phyloP scores from a whole-genome alignment of 2,888 invertebrate genomes.

The Laspeyria flexula region DNA sequence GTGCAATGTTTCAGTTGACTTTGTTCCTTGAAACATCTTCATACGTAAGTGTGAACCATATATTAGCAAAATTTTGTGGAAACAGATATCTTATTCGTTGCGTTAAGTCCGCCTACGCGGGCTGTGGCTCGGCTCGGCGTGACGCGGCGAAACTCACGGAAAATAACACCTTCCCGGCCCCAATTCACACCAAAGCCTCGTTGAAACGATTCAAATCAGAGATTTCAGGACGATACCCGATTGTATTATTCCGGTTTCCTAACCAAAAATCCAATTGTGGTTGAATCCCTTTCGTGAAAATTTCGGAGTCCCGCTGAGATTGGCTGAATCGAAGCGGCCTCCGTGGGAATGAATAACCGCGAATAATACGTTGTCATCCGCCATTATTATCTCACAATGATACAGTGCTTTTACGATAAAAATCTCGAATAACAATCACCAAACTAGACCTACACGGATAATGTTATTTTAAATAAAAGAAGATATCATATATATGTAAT shows the following conservation, averaged over 20 bases:
- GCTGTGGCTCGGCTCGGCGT: slow-evolving; percentile 44
- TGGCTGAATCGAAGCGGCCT: slow-evolving; percentile 73
- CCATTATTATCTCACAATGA: slow-evolving; percentile 85
- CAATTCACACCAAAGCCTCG: slow-evolving; percentile 79
- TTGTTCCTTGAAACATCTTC: neutral
- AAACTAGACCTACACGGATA: slow-evolving; percentile 58
- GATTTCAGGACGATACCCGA: slow-evolving; percentile 84
- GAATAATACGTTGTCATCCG: slow-evolving; percentile 85
- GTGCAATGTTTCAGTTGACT: too few species aligned
- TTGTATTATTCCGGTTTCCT: slow-evolving; percentile 85
- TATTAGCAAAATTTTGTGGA: slow-evolving; percentile 32
- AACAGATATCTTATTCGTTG: slow-evolving; percentile 48
- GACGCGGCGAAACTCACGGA: slow-evolving; percentile 66
- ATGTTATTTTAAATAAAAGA: slow-evolving; percentile 76
- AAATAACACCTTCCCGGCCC: slow-evolving; percentile 72
- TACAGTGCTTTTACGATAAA: slow-evolving; percentile 83
- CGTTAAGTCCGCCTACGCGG: slow-evolving; percentile 21
- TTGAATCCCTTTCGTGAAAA: slow-evolving; percentile 78
- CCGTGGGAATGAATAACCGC: slow-evolving; percentile 78
- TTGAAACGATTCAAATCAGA: slow-evolving; percentile 84
- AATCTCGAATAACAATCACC: slow-evolving; percentile 78
- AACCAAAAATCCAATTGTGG: slow-evolving; percentile 86
- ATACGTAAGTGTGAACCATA: slow-evolving; percentile 24
- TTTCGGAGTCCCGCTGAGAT: slow-evolving; percentile 80
- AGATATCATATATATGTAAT: slow-evolving; percentile 72